Percentiles rank a stretch among this genome's conserved stretches.
phyloP scores from a whole-genome alignment of 2,113 vertebrate species.

The Dipodomys merriami region DNA sequence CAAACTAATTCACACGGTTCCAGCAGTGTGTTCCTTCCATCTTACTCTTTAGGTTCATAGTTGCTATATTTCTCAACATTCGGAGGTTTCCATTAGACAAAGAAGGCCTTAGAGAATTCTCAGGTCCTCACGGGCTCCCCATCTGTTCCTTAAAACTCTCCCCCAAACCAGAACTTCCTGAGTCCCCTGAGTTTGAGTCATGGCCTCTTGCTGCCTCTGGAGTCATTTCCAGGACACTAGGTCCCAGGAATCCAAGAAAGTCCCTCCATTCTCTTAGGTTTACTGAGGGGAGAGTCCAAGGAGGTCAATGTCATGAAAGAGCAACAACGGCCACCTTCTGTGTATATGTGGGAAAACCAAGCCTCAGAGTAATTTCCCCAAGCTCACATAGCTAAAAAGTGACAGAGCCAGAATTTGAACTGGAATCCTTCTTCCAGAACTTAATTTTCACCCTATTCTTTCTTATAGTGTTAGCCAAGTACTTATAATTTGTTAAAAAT shows the following conservation, averaged over 20 bases:
- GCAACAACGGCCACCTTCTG: not conserved
- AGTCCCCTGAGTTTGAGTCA: not conserved
- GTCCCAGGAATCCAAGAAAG: not conserved
- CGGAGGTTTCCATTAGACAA: not conserved
- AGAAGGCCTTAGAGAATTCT: not conserved
- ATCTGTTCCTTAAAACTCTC: not conserved
- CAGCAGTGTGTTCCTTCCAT: fast-evolving
- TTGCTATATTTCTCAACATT: not conserved
- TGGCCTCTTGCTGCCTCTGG: not conserved
- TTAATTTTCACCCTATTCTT: not conserved
- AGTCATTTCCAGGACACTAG: not conserved
- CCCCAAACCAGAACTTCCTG: not conserved
- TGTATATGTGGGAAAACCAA: not conserved
- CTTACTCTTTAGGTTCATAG: not conserved
- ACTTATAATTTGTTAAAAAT: not conserved
- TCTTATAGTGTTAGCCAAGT: not conserved
- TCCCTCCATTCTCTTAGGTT: not conserved
- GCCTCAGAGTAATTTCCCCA: not conserved
- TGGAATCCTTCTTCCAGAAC: not conserved
- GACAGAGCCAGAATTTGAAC: not conserved
- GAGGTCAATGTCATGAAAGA: not conserved
- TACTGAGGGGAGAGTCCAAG: not conserved
- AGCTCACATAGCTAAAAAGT: not conserved
- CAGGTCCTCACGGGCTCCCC: not conserved
- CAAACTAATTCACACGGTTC: not conserved